Conservation (phyloP, 2,797 vertebrate genomes). For the Diplodus puntazzo region DNA sequence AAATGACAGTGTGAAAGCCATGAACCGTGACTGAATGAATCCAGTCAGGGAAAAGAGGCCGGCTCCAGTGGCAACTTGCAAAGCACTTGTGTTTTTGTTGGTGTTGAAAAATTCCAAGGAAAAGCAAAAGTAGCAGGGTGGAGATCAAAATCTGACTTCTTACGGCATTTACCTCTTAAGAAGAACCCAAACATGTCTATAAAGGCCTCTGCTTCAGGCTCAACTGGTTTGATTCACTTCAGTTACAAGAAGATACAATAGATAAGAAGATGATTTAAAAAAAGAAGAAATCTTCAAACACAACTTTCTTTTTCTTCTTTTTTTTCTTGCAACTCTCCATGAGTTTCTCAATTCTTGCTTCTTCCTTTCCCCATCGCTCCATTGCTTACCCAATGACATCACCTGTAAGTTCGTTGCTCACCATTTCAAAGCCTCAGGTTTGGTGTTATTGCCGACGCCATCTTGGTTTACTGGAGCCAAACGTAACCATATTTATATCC, state of each 20-base stretch:
- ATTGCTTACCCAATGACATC: no score
- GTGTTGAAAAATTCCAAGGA: neutral
- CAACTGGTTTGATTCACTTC: neutral
- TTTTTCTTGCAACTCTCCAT: neutral
- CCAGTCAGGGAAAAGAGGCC: neutral
- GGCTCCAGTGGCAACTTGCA: slow-evolving; percentile 3
- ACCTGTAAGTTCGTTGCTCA: no score
- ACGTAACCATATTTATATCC: no score
- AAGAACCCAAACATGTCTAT: neutral
- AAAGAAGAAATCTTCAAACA: no score
- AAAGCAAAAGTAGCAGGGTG: neutral
- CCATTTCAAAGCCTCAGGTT: no score
- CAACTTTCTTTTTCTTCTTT: neutral
- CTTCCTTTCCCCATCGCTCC: neutral
- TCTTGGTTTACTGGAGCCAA: no score
- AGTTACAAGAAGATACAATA: neutral
- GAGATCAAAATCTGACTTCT: neutral
- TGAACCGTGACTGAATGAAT: slow-evolving; percentile 2
- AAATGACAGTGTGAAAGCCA: slow-evolving; percentile 28
- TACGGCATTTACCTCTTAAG: neutral
- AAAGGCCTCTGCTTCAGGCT: neutral
- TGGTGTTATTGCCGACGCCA: no score
- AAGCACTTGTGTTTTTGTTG: neutral
- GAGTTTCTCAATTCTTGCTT: neutral
- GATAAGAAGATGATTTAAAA: neutral